Conservation (phyloP, 2,888 invertebrate species). For the Ophioninae sp. region DNA sequence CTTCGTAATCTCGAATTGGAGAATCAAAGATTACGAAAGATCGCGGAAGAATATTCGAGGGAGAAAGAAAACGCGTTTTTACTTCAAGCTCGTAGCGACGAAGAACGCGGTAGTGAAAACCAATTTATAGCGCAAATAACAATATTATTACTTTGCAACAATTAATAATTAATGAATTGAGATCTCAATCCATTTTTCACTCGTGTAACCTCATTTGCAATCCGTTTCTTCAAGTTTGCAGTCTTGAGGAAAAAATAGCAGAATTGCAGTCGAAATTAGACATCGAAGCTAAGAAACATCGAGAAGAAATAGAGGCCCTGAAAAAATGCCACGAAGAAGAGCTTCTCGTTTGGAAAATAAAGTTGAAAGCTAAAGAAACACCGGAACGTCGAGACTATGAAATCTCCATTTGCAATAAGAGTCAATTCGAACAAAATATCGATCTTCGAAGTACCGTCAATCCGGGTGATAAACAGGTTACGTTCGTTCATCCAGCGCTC, state of each 20-base stretch:
- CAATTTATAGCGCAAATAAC: too few species aligned
- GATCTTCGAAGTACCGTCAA: neutral
- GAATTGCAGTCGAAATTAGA: conserved; percentile 55
- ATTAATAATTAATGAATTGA: too few species aligned
- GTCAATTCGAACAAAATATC: conserved; percentile 6
- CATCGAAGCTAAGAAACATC: conserved; percentile 54
- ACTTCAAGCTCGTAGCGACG: conserved; percentile 3
- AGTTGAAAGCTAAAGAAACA: conserved; percentile 27
- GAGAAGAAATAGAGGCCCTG: conserved; percentile 53
- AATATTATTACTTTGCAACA: too few species aligned
- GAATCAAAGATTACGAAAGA: conserved; percentile 39
- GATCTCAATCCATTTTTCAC: too few species aligned
- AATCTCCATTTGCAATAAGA: conserved; percentile 26
- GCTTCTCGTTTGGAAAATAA: conserved; percentile 52
- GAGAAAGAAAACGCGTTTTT: conserved; percentile 26
- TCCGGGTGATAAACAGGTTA: neutral
- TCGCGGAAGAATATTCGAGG: conserved; percentile 8
- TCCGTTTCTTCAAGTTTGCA: conserved; percentile 53
- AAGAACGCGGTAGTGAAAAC: conserved; percentile 45
- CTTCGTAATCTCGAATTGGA: conserved; percentile 48
- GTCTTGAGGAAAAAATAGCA: conserved; percentile 62
- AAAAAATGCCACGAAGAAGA: conserved; percentile 59
- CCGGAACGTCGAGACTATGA: conserved; percentile 19
- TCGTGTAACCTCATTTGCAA: neutral
- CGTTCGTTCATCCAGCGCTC: conserved; percentile 53